Conservation (phyloP, 2,797 vertebrate genomes). For the Phoebastria nigripes region DNA sequence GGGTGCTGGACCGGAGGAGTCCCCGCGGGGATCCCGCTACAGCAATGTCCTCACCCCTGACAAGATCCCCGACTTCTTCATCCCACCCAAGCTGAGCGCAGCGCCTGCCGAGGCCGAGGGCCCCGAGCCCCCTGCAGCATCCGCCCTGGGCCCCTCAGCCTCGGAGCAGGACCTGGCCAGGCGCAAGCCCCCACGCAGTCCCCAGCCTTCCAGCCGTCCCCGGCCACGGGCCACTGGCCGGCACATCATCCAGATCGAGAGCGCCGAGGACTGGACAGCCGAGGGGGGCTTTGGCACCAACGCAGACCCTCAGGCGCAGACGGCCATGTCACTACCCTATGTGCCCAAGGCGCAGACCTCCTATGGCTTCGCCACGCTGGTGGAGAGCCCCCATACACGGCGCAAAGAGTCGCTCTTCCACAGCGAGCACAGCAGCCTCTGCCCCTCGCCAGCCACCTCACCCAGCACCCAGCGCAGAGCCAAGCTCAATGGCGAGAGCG, state of each 20-base stretch:
- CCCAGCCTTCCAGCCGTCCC: constrained; percentile 83
- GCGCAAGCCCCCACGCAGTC: constrained; percentile 83
- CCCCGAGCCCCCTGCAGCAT: constrained; percentile 68
- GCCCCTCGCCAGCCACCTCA: constrained; percentile 82
- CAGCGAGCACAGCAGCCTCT: constrained; percentile 87
- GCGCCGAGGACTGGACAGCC: constrained; percentile 84
- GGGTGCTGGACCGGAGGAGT: background rate
- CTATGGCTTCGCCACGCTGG: constrained; percentile 90
- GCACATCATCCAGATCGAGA: constrained; percentile 96
- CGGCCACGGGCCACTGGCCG: constrained; percentile 84
- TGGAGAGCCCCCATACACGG: constrained; percentile 95
- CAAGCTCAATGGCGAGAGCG: constrained; percentile 71
- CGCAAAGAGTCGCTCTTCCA: constrained; percentile 96
- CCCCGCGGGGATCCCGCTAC: constrained; percentile 75
- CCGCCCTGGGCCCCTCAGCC: constrained; percentile 72
- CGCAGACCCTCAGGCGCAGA: constrained; percentile 88
- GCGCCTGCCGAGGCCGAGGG: constrained; percentile 76
- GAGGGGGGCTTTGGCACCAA: constrained; percentile 78
- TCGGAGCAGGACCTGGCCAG: constrained; percentile 82
- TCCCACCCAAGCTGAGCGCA: constrained; percentile 89
- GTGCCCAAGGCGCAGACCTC: constrained; percentile 95
- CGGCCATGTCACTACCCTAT: constrained; percentile 90
- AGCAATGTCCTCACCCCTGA: constrained; percentile 96
- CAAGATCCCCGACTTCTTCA: constrained; percentile 97
- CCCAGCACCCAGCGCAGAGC: constrained; percentile 82